Base-by-base conservation (phyloP, 2,888 invertebrate genomes). In the Liopterus haemorrhoidalis region DNA sequence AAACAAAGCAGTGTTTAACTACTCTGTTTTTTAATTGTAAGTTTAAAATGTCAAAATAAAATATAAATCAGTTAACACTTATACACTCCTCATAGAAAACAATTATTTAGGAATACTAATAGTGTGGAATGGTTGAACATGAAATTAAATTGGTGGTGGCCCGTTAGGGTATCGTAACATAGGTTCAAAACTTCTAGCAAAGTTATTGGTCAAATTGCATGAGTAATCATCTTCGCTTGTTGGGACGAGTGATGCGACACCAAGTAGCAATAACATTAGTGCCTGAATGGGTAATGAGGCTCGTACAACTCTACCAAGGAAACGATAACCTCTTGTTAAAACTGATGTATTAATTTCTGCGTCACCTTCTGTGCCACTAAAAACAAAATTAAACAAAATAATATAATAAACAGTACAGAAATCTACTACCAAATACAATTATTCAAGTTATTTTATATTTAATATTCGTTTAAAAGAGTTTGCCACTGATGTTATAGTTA, bases 231-330 rank as follows among this genome's bases (percentile, higher is more conserved):
- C 83, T 69, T 88, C 87, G 53, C 85, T 81, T 68, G 87, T 83
- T 4, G 93, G 93, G 41, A 96, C 87, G 57, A 97, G 75, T 40
- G 93, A 87, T 39, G 95, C 94, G 48, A 92, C 87, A 46, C 95
- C 94, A 61, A 97, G 78, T 59, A 97, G 78, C 49, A 96, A 75
- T 58, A 96, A 77, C 74, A 97, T 85, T 59, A 97, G 73, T 50
- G 93, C 91, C 73, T 97, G 94, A 66, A 97, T 87, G 40, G 95
- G 95, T 54, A 95, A 75, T 15, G 94, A 91, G 41, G 92, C 88
- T 64, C 92, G 79, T 54, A 93, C 79, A 56, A 93, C 93, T 61
- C 95, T 82, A 57, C 87, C 83, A 66, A 93, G 77, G 78, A 91
- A 90, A 53, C 85, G 79, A 59, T 85, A 85, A 45, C 90, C 83